These are phyloP conservation scores for Diadegma fenestrale DNA, from an alignment of 2,888 invertebrate species.

Conservation along the genomic window DNA sequence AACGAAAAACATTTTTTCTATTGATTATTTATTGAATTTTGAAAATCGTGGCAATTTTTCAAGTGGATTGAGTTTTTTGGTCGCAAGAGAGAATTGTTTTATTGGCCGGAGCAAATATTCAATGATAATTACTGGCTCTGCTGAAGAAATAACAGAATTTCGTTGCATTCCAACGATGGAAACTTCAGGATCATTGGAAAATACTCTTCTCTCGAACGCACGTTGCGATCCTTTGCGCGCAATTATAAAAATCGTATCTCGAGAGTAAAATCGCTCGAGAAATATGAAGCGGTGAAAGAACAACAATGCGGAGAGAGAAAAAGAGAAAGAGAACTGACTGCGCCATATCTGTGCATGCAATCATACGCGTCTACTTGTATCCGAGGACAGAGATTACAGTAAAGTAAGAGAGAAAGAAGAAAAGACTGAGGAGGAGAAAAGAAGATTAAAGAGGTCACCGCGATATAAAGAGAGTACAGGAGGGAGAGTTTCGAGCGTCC, in stretches of 20 bases:
- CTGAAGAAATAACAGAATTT: no score
- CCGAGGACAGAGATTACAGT: slow-evolving; percentile 39
- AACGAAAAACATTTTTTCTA: no score
- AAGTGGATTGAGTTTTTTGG: no score
- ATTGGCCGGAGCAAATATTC: no score
- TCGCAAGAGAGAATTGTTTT: no score
- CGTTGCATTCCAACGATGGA: no score
- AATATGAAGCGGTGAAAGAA: slow-evolving; percentile 3
- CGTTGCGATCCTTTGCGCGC: neutral
- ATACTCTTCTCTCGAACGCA: neutral
- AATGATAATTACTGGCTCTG: no score
- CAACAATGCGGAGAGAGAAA: neutral
- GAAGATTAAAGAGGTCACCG: slow-evolving; percentile 48
- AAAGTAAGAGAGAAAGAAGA: neutral
- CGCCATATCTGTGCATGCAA: slow-evolving; percentile 27
- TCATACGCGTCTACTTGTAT: slow-evolving; percentile 42
- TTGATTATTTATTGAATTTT: no score
- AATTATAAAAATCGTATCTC: slow-evolving; percentile 9
- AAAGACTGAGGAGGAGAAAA: slow-evolving; percentile 21
- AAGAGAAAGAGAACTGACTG: neutral
- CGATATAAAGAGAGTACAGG: slow-evolving; percentile 10
- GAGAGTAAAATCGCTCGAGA: slow-evolving; percentile 5
- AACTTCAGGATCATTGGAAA: no score
- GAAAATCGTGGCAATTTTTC: no score
- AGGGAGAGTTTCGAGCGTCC: slow-evolving; percentile 17